Base-by-base conservation (phyloP, 2,888 invertebrate species). In the Tinea pellionella region DNA sequence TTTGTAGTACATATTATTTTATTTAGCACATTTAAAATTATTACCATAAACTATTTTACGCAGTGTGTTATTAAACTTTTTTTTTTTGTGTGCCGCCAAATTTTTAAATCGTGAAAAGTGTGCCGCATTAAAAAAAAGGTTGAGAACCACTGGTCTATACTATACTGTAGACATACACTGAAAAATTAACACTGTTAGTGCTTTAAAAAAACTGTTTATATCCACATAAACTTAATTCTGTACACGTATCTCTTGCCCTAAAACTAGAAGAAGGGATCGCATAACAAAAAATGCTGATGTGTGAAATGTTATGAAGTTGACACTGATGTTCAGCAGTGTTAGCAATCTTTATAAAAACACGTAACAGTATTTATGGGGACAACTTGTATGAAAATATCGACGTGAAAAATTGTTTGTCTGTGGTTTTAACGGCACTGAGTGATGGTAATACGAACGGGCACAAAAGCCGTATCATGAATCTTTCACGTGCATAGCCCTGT, bases 401-500 rank as follows among this genome's bases (percentile, higher is more conserved):
- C 32, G 30, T 47, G 47, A 47, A 43, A 59, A 59, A 29, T 42
- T 59, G 42, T 47, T 59, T 47, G 43, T 59, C 47, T 59, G 43
- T 59, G 59, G 24, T 43, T 41, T 47, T 30, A 57, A 57, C 47
- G 30, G 59, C 24, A 47, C 37, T 43, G 59, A 59, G 57, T 57
- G 61, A 60, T 63, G 62, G 59, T 67, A 67, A 60, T 70, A 63
- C 66, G 70, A 65, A 71, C 72, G 63, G 62, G 60, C 68, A 70
- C 66, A 63, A 63, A 64, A 65, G 66, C 61, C 64, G 64, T 72
- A 69, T 77, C 78, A 79, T 80, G 78, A 79, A 80, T 80, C 76
- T 78, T 80, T 77, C 75, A 80, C 76, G 71, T 74, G 66, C 62
- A 63, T 65, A 66, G 64, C 67, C 72, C 65, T 70, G 71, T 77